Conservation (phyloP, 2,113 vertebrate species). For the Sylvilagus bachmani region DNA sequence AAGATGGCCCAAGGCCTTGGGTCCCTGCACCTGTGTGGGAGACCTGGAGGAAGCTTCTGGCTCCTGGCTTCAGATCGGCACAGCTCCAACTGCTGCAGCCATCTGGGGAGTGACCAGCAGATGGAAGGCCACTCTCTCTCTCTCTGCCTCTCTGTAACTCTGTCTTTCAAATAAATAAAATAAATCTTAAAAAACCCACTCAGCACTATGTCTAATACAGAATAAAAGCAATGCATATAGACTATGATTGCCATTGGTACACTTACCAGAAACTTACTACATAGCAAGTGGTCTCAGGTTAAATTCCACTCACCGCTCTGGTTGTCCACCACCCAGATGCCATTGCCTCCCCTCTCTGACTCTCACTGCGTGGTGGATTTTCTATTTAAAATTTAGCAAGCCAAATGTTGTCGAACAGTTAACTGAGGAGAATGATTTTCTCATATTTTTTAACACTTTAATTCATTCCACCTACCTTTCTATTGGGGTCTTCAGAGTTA, state of each 20-base stretch:
- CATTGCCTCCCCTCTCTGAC: not conserved
- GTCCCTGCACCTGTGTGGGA: too few species aligned
- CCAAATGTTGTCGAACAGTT: not conserved
- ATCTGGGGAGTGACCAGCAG: too few species aligned
- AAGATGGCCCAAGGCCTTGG: too few species aligned
- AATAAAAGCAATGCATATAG: slow-evolving; percentile 4
- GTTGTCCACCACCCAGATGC: not conserved
- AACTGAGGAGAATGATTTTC: slow-evolving; percentile 45
- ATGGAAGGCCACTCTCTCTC: too few species aligned
- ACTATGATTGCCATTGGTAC: not conserved
- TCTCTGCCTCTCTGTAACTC: too few species aligned
- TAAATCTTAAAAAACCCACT: too few species aligned
- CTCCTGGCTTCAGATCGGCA: too few species aligned
- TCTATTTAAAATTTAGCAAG: slow-evolving; percentile 20
- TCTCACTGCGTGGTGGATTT: slow-evolving; percentile 31
- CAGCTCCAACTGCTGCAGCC: too few species aligned
- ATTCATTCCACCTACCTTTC: slow-evolving; percentile 63
- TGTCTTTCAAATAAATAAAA: too few species aligned
- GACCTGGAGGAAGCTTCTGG: too few species aligned
- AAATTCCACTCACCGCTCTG: not conserved
- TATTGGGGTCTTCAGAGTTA: slow-evolving; percentile 53
- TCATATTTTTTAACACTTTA: slow-evolving; percentile 58
- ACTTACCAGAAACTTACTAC: not conserved
- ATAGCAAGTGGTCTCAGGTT: not conserved
- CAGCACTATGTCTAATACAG: not conserved